These are phyloP conservation scores for Aselliscus stoliczkanus DNA, from an alignment of 2,797 vertebrate genomes.

Conservation along the genomic window DNA sequence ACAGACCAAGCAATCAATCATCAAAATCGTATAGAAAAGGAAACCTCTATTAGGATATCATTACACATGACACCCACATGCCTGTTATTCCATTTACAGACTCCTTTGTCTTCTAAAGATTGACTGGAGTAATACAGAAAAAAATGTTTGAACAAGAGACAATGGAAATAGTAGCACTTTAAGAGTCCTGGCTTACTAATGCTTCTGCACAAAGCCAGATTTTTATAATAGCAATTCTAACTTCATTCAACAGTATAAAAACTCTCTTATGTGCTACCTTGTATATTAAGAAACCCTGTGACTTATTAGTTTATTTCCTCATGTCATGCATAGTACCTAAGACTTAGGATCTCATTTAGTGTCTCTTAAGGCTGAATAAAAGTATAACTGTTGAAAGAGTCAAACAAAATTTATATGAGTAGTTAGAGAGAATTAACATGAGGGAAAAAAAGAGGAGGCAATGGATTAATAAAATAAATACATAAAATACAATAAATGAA, in stretches of 20 bases:
- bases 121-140: not conserved
- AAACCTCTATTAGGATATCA: constrained; percentile 55
- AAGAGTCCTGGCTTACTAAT: not conserved
- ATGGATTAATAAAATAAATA: not conserved
- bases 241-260: not conserved
- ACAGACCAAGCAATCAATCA: constrained; percentile 66
- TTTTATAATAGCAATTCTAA: not conserved
- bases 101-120: constrained; percentile 49
- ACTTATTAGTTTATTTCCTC: not conserved
- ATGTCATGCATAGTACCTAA: not conserved
- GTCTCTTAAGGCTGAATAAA: not conserved
- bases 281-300: not conserved
- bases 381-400: not conserved
- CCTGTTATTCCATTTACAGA: constrained; percentile 56
- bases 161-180: not conserved
- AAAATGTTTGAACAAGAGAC: not conserved
- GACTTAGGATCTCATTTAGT: not conserved
- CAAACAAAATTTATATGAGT: not conserved
- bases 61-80: constrained; percentile 59
- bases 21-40: constrained; percentile 63
- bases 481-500: not conserved
- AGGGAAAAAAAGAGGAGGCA: not conserved
- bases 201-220: not conserved
- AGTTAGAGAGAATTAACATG: not conserved
- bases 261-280: not conserved